Conservation (phyloP, 2,797 vertebrate species). For the Eulemur rubriventer region DNA sequence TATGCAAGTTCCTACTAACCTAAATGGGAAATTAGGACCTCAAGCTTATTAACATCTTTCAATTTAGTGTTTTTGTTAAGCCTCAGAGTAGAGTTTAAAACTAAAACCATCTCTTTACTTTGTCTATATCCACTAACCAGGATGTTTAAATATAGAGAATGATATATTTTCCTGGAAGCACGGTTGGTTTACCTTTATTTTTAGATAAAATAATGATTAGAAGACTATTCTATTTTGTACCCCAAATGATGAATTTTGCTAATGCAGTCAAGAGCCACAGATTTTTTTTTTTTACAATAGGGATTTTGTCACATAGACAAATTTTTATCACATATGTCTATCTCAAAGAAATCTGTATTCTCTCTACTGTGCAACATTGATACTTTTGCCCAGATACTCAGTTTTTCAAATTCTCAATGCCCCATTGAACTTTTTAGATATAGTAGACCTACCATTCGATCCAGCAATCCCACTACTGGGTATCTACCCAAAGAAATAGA, state of each 20-base stretch:
- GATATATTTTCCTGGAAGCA: too few relatives aligned
- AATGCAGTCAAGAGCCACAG: background rate
- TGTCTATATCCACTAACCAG: too few relatives aligned
- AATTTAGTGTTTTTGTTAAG: background rate
- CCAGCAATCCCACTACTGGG: too few relatives aligned
- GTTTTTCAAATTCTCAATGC: background rate
- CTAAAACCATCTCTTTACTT: too few relatives aligned
- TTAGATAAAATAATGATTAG: too few relatives aligned
- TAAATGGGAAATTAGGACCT: background rate
- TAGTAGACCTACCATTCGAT: too few relatives aligned
- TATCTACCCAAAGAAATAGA: too few relatives aligned
- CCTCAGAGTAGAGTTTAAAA: background rate
- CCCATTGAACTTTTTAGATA: background rate
- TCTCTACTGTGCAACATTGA: fast-evolving
- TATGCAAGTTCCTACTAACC: background rate
- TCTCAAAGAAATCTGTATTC: background rate
- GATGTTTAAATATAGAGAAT: too few relatives aligned
- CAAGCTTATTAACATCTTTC: background rate
- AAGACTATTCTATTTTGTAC: background rate
- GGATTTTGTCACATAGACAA: background rate
- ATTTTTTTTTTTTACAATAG: background rate
- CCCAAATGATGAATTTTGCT: background rate
- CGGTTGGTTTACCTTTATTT: too few relatives aligned
- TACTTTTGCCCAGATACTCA: background rate
- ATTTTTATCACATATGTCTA: background rate